Base-by-base conservation (phyloP, 2,113 vertebrate genomes). In the Rhea pennata region DNA sequence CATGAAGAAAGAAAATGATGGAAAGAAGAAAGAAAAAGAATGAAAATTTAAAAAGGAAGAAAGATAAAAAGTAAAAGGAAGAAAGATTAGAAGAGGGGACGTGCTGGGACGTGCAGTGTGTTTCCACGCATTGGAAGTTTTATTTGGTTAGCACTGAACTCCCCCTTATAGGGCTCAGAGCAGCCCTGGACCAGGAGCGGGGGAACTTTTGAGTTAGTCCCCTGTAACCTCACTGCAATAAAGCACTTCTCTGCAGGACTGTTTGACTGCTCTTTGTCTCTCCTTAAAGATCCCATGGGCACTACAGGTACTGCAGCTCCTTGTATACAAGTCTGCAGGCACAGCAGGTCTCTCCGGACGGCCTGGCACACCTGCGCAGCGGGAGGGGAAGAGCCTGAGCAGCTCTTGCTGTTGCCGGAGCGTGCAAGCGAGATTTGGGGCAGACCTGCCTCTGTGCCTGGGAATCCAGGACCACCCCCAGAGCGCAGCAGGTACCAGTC, bases 141-240 rank as follows among this genome's bases (percentile, higher is more conserved):
- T 71, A 42, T 73, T 53, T 62, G 40, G 46, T 50, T 33, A 72
- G 94, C 81, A 94, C 90, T 95, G 65, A 73, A 53, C 48, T 87
- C n/a, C 51, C 56, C 26, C 73, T 92, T 50, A 6, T 73, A 81
- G 33, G 27, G 81, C 24, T 94, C 65, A 61, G 29, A 23, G 39
- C 31, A 79, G 21, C 58, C 78, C 75, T 76, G 50, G 86, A 56
- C 54, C 26, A 78, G 92, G 65, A 93, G 40, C 48, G 11, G 40
- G 26, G 56, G 44, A 31, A 58, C 19, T 66, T 85, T 12, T n/a
- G 84, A 81, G 80, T 87, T 88, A 79, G 51, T 92, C 93, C 80
- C 70, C 4, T 94, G 69, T 91, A 95, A 96, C 96, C 91, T 95
- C 98, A 99, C 98, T 99, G 99, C 98, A 99, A 97, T 98, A 98